Evolutionary conservation across 2,888 invertebrate species (phyloP).

Genomic region (Ormyrus rosae): DNA sequence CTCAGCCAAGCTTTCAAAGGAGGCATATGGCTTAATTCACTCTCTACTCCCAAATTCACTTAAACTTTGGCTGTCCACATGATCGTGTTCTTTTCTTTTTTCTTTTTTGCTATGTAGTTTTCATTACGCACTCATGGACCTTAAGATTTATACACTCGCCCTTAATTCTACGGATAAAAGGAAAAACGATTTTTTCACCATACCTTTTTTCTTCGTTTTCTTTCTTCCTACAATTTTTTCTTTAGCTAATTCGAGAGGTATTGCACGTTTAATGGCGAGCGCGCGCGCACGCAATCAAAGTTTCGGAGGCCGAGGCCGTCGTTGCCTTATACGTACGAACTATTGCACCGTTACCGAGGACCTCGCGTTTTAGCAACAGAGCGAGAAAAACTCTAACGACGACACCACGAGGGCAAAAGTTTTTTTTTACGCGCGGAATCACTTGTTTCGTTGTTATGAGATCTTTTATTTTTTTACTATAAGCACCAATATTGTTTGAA

Average conservation of each 20-base stretch:
- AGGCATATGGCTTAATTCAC: constrained; percentile 60
- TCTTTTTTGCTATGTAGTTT: background rate
- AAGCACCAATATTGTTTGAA: constrained; percentile 9
- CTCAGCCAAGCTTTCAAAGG: constrained; percentile 14
- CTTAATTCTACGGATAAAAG: constrained; percentile 48
- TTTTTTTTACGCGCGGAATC: constrained; percentile 20
- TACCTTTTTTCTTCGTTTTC: constrained; percentile 4
- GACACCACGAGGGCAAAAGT: background rate
- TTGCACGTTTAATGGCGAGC: constrained; percentile 61
- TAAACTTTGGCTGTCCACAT: constrained; percentile 12
- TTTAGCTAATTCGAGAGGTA: constrained; percentile 61
- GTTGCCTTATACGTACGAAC: constrained; percentile 26
- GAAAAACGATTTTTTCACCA: constrained; percentile 32
- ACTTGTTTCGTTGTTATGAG: constrained; percentile 39
- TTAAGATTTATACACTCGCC: constrained; percentile 47
- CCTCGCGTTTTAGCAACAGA: background rate
- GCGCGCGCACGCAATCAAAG: constrained; percentile 22
- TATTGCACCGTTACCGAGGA: constrained; percentile 40
- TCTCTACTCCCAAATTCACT: constrained; percentile 36
- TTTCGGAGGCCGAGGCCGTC: constrained; percentile 33
- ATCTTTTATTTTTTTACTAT: background rate
- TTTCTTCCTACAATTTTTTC: background rate
- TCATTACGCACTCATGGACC: constrained; percentile 10
- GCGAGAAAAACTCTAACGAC: background rate
- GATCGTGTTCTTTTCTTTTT: background rate